Conservation (phyloP, 2,113 vertebrate genomes). For the Nestor notabilis region DNA sequence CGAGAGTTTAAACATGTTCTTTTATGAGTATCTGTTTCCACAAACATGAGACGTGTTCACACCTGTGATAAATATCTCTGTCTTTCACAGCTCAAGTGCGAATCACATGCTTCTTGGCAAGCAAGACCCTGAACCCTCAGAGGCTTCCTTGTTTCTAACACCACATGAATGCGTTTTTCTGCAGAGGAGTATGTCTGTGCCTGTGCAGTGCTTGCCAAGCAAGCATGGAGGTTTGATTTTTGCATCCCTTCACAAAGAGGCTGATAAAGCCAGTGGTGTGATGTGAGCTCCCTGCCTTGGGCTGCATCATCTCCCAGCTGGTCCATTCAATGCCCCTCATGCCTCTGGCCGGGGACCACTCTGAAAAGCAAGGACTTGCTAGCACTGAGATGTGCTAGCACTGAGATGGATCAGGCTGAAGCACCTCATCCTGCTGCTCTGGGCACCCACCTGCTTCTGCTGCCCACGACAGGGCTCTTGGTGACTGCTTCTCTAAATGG, state of each 20-base stretch:
- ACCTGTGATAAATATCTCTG: not conserved
- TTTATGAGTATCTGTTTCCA: not conserved
- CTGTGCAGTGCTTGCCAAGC: not conserved
- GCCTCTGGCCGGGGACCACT: not conserved
- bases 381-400: fast-evolving
- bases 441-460: not conserved
- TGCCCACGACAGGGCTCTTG: not conserved
- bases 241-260: not conserved
- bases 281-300: not conserved
- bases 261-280: not conserved
- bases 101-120: not conserved
- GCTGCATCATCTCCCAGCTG: not conserved
- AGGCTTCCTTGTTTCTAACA: not conserved
- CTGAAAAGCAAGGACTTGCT: not conserved
- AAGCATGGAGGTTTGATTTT: not conserved
- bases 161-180: not conserved
- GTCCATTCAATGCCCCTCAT: not conserved
- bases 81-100: not conserved
- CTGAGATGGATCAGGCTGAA: not conserved
- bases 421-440: not conserved
- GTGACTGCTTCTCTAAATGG: not conserved
- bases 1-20: not conserved
- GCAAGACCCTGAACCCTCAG: not conserved
- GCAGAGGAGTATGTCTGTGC: fast-evolving
- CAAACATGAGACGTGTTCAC: not conserved